Percentiles rank a stretch among this genome's conserved stretches.
Evolutionary conservation across 2,113 vertebrate genomes (phyloP).

Genomic region (Eretmochelys imbricata): DNA sequence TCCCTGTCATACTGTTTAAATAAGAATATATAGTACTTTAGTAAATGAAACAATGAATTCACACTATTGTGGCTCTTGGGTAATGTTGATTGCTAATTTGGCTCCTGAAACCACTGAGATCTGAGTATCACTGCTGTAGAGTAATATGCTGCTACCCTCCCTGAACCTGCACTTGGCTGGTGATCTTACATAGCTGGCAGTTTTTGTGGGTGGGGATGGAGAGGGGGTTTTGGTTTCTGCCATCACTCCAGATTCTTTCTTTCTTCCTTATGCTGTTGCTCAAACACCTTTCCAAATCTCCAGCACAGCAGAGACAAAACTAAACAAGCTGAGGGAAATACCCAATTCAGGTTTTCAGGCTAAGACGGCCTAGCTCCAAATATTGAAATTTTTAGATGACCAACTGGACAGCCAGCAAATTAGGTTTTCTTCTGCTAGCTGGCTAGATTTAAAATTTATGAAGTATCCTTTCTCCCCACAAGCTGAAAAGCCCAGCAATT

Average conservation of each 20-base stretch:
- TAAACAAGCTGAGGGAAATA: fast-evolving
- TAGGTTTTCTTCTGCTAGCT: neutral
- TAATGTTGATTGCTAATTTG: neutral
- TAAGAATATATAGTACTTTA: neutral
- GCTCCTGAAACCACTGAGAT: neutral
- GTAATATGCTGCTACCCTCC: neutral
- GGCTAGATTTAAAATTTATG: neutral
- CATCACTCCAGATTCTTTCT: neutral
- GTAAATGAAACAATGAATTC: no score
- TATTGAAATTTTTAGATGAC: neutral
- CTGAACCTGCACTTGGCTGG: neutral
- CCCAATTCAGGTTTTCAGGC: neutral
- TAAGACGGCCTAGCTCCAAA: fast-evolving
- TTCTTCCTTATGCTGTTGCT: neutral
- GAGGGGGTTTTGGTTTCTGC: neutral
- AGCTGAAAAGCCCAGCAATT: neutral
- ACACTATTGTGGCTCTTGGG: no score
- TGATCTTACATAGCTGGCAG: neutral
- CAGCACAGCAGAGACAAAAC: neutral
- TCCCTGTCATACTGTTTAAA: neutral
- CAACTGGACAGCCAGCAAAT: neutral
- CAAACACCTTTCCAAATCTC: neutral
- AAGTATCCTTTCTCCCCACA: neutral
- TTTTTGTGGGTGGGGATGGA: neutral
- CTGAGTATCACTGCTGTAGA: neutral